Percentiles rank a stretch among this genome's conserved stretches.
These are phyloP conservation scores for Philhelius pedissequus DNA, from an alignment of 2,888 invertebrate species.

Conservation along the genomic window DNA sequence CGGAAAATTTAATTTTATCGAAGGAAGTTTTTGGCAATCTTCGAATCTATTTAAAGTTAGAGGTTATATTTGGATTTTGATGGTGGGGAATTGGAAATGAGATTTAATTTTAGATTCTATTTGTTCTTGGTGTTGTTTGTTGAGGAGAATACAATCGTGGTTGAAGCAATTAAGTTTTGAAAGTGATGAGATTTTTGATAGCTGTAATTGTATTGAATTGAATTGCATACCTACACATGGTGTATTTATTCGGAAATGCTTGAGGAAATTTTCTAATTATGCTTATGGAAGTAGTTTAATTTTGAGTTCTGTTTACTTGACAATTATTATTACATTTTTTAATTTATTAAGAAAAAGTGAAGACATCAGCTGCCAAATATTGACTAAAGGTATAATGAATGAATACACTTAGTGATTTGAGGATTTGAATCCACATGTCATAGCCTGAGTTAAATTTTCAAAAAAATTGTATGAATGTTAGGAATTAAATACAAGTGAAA, in stretches of 20 bases:
- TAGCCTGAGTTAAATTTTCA: no score
- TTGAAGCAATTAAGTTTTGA: background rate
- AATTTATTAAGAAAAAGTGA: no score
- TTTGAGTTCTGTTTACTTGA: background rate
- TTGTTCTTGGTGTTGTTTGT: background rate
- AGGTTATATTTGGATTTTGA: background rate
- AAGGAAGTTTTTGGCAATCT: background rate
- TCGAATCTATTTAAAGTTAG: background rate
- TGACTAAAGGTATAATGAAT: no score
- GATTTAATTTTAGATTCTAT: background rate
- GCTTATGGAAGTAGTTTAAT: background rate
- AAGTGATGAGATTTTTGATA: conserved; percentile 2
- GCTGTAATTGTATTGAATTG: background rate
- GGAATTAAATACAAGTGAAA: no score
- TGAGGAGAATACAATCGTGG: background rate
- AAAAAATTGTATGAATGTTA: no score
- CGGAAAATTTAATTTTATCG: conserved; percentile 42
- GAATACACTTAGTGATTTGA: no score
- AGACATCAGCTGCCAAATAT: no score
- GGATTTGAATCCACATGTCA: no score
- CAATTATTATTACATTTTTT: background rate
- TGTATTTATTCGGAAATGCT: background rate
- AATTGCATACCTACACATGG: background rate
- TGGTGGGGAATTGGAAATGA: background rate
- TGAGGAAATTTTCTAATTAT: background rate